These are phyloP conservation scores for Dryadula phaetusa DNA, from an alignment of 2,888 invertebrate species.

Conservation along the genomic window DNA sequence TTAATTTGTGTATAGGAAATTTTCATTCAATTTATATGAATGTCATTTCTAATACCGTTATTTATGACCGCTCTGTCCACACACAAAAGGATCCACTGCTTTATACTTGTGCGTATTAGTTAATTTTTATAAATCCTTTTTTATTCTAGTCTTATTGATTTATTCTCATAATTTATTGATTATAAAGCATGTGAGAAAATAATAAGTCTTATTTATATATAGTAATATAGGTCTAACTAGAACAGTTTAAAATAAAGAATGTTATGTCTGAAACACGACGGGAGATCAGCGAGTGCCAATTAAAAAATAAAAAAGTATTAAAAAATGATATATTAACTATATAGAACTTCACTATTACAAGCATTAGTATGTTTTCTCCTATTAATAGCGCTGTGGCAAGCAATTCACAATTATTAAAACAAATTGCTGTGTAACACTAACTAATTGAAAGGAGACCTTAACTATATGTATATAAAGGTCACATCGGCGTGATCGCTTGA, in stretches of 20 bases:
- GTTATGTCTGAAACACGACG: not conserved
- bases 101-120: not conserved
- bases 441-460: conserved; percentile 3
- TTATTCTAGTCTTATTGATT: not conserved
- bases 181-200: not conserved
- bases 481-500: conserved; percentile 12
- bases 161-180: not conserved
- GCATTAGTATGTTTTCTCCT: conserved; percentile 4
- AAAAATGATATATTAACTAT: not conserved
- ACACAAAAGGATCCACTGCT: not conserved
- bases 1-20: too few species aligned
- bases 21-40: too few species aligned
- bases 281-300: not conserved
- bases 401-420: conserved; percentile 21
- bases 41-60: not conserved
- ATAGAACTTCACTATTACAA: conserved; percentile 9
- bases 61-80: not conserved
- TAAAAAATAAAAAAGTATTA: not conserved
- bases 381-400: conserved; percentile 5
- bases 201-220: not conserved
- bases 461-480: not conserved
- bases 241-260: too few species aligned
- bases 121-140: not conserved
- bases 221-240: too few species aligned
- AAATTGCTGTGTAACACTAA: conserved; percentile 3